Evolutionary conservation across 2,888 invertebrate species (phyloP).

Genomic region (Stenodera caucasica): DNA sequence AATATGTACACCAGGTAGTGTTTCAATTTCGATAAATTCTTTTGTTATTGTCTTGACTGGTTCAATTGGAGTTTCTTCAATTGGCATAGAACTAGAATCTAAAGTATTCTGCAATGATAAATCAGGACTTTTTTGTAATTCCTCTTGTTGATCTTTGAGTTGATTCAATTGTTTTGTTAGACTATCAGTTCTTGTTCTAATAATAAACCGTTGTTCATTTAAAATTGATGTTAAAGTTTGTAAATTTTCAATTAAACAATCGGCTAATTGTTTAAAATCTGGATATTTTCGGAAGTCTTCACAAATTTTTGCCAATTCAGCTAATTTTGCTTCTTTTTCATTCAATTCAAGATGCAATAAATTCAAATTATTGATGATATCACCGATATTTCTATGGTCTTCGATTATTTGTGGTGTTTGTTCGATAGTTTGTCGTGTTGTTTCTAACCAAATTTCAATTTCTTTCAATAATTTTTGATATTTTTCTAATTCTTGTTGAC

Average conservation of each 20-base stretch:
- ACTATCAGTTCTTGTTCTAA: conserved; percentile 63
- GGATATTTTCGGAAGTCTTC: conserved; percentile 56
- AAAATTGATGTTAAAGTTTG: conserved; percentile 61
- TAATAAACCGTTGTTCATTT: conserved; percentile 64
- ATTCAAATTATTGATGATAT: conserved; percentile 47
- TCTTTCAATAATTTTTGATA: conserved; percentile 60
- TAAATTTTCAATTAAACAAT: conserved; percentile 61
- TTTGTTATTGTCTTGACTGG: conserved; percentile 34
- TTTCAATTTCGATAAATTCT: conserved; percentile 36
- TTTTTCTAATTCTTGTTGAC: conserved; percentile 59
- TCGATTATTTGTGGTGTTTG: conserved; percentile 44
- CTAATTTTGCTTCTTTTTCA: conserved; percentile 57
- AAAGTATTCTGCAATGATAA: conserved; percentile 65
- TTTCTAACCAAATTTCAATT: conserved; percentile 61
- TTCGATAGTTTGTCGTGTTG: conserved; percentile 50
- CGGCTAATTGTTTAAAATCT: conserved; percentile 57
- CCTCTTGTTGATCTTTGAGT: conserved; percentile 43
- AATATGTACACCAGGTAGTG: conserved; percentile 51
- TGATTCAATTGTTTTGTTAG: conserved; percentile 57
- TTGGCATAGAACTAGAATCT: conserved; percentile 72
- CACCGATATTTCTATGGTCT: conserved; percentile 44
- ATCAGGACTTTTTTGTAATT: conserved; percentile 50
- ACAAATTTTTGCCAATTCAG: conserved; percentile 57
- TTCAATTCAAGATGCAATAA: conserved; percentile 51
- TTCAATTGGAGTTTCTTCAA: conserved; percentile 61